Evolutionary conservation across 1,140 invertebrate species (phyloP), one percentile per base, ranked within the genome.

Genomic region (Drosophila setifemur): DNA sequence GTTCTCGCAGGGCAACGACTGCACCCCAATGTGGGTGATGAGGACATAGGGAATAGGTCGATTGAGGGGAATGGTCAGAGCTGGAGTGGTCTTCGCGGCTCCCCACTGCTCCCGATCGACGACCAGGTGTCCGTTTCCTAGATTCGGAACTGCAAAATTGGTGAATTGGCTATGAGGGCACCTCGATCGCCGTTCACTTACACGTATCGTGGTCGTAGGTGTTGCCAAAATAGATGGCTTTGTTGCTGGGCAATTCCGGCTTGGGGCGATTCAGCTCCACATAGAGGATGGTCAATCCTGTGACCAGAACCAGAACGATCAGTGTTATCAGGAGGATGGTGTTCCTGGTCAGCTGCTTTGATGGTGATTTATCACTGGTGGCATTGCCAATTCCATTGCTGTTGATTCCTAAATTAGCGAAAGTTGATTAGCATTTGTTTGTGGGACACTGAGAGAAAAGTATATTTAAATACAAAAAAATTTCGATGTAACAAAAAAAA

Each of bases 21-120:
- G 71, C 1, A 89, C 89, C 2, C 74, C 91, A 0, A 92, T 90
- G 53, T 92, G 92, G 0, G 90, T 91, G 33, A 92, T 89, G 1
- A 92, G 64, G 2, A 92, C 90, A 49, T 91, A 90, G 5, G 81
- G 66, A 19, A 91, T 79, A 9, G 91, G 91, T 14, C 53, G 52
- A 2, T 12, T 25, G 6, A 91, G 63, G 4, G 71, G 75, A 16
- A 78, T 44, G 4, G 12, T 61, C 3, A 90, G 64, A 40, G 29
- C 14, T 25, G 42, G 2, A 42, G 42, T 77, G 3, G 91, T 91
- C 45, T 61, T 58, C 19, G 92, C 86, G 6, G 92, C 91, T 12
- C 89, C 89, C 92, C 92, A 93, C 66, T 91, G 90, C 2, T 69
- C 31, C 2, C 92, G 88, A 31, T 90, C 58, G 33, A 92, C 78